Base-by-base conservation (phyloP, 1,140 invertebrate species). In the Pseudoatta argentina region DNA sequence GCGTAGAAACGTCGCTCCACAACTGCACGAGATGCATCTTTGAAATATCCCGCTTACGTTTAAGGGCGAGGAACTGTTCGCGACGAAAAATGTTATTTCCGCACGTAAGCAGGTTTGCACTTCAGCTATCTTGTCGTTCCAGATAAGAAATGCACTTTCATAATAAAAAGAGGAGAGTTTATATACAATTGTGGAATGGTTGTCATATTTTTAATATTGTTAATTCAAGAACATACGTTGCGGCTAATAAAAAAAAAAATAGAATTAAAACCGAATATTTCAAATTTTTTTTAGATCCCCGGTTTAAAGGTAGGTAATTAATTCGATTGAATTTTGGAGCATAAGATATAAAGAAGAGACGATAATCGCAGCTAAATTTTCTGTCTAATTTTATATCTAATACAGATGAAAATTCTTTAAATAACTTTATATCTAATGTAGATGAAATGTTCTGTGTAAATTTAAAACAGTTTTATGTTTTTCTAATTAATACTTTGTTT, bases 11-110 rank as follows among this genome's bases (percentile, higher is more conserved):
- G 34, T 59, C 24, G 67, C 12, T 2, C n/a, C 64, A 10, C 39
- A 30, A 76, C 73, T 30, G 34, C 53, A 12, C 30, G 51, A 57
- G n/a, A 12, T 59, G 39, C 79, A 61, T 75, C 69, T 61, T 61
- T 30, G 69, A 83, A 63, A 75, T 83, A 83, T 83, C 72, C 39
- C 69, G 39, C 39, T 75, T 57, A 39, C 21, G 69, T 83, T 75
- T 75, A 48, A 61, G 67, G 21, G 34, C 44, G 14, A 61, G 51
- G 7, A 72, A 82, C 67, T 48, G 21, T 55, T 69, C 63, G 67
- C 55, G 55, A 44, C 21, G 79, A 73, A 61, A 73, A 55, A 48
- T 18, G 34, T 53, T 61, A 48, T 69, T 81, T 81, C 51, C 30
- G 71, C 51, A 0, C 67, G 24, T 61, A 61, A 73, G 71, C 57